Base-by-base conservation (phyloP, 2,113 vertebrate species). In the Lamprotornis superbus region DNA sequence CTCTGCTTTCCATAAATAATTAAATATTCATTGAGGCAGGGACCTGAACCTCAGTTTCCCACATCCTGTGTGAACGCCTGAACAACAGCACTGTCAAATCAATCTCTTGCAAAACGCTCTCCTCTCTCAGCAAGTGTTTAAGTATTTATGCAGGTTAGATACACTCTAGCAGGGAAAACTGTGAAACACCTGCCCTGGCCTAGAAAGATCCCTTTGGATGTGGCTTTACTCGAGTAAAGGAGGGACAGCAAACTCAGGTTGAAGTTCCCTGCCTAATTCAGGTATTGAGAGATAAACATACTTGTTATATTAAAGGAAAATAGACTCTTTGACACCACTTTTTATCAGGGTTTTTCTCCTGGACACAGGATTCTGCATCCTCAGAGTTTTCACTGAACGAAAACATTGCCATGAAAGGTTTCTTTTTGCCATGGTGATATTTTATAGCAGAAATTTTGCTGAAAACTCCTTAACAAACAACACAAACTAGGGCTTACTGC, bases 21-120 rank as follows among this genome's bases (percentile, higher is more conserved):
- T 33, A 73, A 97, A 69, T 74, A 83, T 93, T 92, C 59, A 86
- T 63, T 24, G 90, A 86, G 42, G 67, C 67, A 93, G n/a, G 82
- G 90, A 59, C 67, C 55, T 86, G 86, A 86, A 92, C 90, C 92
- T 96, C 92, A 93, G 92, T 95, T 94, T 96, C 75, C 95, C 90
- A 94, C 95, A 94, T 96, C 92, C 94, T 90, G 59, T 46, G 79
- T 93, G 83, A 95, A 93, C 0, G 23, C 63, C 59, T 83, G 71
- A 95, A 55, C 70, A 76, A 25, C 78, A 76, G 69, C 82, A 64
- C 87, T 60, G 57, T 90, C 92, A 87, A 71, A 96, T 86, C 88
- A 92, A 80, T 95, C 90, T 95, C 71, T 23, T 57, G 79, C 35
- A 65, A 77, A 92, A 86, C 10, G 33, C 59, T 86, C 61, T 89